Conservation (phyloP, 2,113 vertebrate species). For the Scytalopus superciliaris region DNA sequence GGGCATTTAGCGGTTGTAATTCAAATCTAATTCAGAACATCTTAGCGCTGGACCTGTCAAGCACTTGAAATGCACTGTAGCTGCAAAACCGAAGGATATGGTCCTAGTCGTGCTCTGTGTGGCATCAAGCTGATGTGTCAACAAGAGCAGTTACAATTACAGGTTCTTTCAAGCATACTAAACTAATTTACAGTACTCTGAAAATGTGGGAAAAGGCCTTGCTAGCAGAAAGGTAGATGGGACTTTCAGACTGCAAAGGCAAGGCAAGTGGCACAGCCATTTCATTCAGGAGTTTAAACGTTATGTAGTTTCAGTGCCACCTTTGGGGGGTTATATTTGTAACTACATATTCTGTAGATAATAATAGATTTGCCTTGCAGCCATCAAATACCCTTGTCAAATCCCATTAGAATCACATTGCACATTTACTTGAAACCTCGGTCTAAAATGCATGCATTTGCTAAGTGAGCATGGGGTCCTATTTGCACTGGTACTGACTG, state of each 20-base stretch:
- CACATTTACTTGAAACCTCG: conserved; percentile 32
- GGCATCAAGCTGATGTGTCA: conserved; percentile 92
- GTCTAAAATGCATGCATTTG: conserved; percentile 39
- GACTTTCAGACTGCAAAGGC: conserved; percentile 60
- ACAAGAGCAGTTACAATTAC: conserved; percentile 88
- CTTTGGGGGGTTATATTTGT: neutral
- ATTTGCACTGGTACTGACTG: conserved; percentile 30
- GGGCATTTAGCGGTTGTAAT: conserved; percentile 99
- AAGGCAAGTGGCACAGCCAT: conserved; percentile 47
- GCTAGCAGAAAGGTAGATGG: conserved; percentile 50
- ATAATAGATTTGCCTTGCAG: conserved; percentile 58
- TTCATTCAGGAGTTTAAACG: conserved; percentile 36
- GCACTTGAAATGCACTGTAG: conserved; percentile 89
- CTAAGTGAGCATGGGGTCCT: conserved; percentile 58
- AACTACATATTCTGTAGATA: conserved; percentile 64
- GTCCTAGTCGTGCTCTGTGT: conserved; percentile 87
- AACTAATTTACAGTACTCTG: conserved; percentile 85
- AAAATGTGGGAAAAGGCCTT: conserved; percentile 77
- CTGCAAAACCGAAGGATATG: conserved; percentile 77
- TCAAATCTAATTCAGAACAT: conserved; percentile 99
- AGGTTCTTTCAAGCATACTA: conserved; percentile 85
- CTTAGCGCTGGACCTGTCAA: conserved; percentile 99
- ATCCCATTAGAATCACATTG: conserved; percentile 64
- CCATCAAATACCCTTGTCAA: conserved; percentile 60
- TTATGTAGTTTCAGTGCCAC: neutral